These are phyloP conservation scores for Folsomia manolachei DNA, from an alignment of 2,888 invertebrate genomes.

Conservation along the genomic window DNA sequence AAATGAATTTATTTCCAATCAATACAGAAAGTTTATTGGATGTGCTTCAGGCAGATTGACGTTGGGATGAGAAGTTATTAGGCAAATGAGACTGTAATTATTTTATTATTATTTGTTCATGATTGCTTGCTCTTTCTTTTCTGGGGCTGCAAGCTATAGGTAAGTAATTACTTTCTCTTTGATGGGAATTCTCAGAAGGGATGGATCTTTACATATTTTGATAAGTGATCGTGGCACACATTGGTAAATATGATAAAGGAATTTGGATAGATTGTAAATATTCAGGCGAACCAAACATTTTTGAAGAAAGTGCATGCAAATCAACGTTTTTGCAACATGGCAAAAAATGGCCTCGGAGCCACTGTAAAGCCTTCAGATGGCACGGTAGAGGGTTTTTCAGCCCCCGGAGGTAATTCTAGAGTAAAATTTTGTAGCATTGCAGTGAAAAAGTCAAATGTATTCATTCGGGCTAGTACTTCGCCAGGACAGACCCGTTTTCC, in stretches of 20 bases:
- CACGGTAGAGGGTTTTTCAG: slow-evolving; percentile 28
- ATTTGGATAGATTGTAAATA: too few relatives aligned
- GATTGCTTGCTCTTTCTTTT: slow-evolving; percentile 18
- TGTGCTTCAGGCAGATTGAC: not conserved
- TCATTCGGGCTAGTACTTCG: slow-evolving; percentile 40
- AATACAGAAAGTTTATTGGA: not conserved
- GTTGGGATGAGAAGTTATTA: too few relatives aligned
- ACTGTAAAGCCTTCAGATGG: slow-evolving; percentile 38
- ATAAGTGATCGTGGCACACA: too few relatives aligned
- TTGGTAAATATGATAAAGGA: too few relatives aligned
- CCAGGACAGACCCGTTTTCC: slow-evolving; percentile 47
- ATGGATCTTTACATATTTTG: too few relatives aligned
- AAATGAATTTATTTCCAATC: not conserved
- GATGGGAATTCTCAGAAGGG: too few relatives aligned
- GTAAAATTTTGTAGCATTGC: slow-evolving; percentile 40
- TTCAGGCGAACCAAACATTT: too few relatives aligned
- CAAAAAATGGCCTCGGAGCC: slow-evolving; percentile 39
- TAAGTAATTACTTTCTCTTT: not conserved
- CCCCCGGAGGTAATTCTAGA: slow-evolving; percentile 32
- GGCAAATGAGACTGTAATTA: not conserved
- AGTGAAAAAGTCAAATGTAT: slow-evolving; percentile 43
- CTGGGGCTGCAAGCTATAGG: not conserved
- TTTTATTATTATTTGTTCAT: not conserved
- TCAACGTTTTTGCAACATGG: not conserved
- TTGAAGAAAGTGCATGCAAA: too few relatives aligned